Percentiles rank a stretch among this genome's conserved stretches.
phyloP scores from a whole-genome alignment of 1,140 invertebrate genomes.

The Lasioglossum albipes region DNA sequence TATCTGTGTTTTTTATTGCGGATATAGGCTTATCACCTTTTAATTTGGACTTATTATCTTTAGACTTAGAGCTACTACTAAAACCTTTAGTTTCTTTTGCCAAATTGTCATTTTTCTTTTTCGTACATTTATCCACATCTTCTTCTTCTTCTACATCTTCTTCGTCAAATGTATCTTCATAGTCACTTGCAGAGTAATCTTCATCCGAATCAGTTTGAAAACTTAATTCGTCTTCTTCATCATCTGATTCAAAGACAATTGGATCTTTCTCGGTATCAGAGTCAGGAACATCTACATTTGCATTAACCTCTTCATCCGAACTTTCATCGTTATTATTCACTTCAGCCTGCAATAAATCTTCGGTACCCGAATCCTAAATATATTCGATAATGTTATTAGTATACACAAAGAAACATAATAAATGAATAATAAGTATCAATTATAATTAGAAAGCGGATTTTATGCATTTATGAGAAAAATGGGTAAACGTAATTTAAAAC shows the following conservation, averaged over 20 bases:
- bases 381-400: slow-evolving; percentile 13
- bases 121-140: slow-evolving; percentile 11
- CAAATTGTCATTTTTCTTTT: slow-evolving; percentile 52
- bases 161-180: neutral
- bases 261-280: slow-evolving; percentile 80
- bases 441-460: neutral
- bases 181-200: slow-evolving; percentile 14
- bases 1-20: slow-evolving; percentile 7
- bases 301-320: slow-evolving; percentile 80
- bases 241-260: slow-evolving; percentile 74
- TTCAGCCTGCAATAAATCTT: slow-evolving; percentile 68
- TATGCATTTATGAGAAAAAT: too few species aligned
- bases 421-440: neutral
- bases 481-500: too few species aligned
- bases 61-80: slow-evolving; percentile 54
- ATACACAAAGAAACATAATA: slow-evolving; percentile 9
- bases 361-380: slow-evolving; percentile 69
- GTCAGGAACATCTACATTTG: slow-evolving; percentile 73
- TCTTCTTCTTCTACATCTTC: neutral
- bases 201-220: slow-evolving; percentile 63
- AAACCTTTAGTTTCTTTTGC: slow-evolving; percentile 43
- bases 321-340: slow-evolving; percentile 79
- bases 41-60: slow-evolving; percentile 31
- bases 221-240: slow-evolving; percentile 77
- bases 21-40: neutral